A percentile compares a stretch with the other conserved stretches of the same genome.
These are phyloP conservation scores for Rafetus swinhoei DNA, from an alignment of 2,113 vertebrate species.

Conservation along the genomic window DNA sequence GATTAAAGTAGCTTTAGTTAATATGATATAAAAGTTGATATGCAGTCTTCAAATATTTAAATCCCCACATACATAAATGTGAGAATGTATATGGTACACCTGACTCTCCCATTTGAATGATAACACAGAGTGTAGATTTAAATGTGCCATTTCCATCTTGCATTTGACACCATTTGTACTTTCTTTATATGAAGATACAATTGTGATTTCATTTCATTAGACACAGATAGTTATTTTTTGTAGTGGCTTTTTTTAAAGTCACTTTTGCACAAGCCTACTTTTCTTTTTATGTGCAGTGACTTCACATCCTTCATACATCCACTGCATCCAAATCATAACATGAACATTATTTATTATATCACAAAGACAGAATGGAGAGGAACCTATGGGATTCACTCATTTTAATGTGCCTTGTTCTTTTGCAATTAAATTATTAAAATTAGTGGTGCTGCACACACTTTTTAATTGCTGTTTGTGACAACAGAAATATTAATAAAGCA, in stretches of 20 bases:
- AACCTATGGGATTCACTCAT: neutral
- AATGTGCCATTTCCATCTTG: neutral
- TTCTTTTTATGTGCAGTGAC: neutral
- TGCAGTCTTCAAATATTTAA: neutral
- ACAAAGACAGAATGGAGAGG: neutral
- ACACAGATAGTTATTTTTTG: slow-evolving; percentile 2
- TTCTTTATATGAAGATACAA: slow-evolving; percentile 2
- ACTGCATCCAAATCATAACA: neutral
- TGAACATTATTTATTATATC: neutral
- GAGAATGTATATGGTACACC: neutral
- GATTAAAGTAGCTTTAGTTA: neutral
- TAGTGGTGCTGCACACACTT: neutral
- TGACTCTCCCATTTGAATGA: neutral
- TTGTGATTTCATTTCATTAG: slow-evolving; percentile 1
- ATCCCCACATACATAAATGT: neutral
- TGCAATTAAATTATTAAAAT: neutral
- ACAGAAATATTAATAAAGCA: slow-evolving; percentile 11
- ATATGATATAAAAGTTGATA: neutral
- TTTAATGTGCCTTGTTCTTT: neutral
- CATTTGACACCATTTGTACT: neutral
- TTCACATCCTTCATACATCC: neutral
- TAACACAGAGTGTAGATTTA: neutral
- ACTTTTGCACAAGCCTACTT: neutral
- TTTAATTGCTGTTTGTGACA: neutral
- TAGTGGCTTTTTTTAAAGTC: neutral